These are phyloP conservation scores for Rapana venosa DNA, from an alignment of 2,888 invertebrate genomes.

Conservation along the genomic window DNA sequence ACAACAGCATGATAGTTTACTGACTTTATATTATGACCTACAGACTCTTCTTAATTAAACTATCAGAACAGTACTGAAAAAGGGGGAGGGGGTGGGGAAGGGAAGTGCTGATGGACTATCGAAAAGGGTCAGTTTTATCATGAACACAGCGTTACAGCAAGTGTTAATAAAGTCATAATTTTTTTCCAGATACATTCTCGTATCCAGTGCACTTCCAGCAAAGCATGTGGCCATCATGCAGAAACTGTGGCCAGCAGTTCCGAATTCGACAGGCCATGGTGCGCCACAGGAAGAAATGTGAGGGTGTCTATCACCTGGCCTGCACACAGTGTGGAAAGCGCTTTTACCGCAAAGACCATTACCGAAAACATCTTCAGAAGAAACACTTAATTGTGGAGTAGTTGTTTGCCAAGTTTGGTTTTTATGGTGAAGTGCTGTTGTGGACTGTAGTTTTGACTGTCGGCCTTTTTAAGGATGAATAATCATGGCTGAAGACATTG, in stretches of 20 bases:
- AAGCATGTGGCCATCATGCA: constrained; percentile 15
- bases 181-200: constrained; percentile 13
- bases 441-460: no score
- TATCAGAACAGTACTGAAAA: no score
- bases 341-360: constrained; percentile 47
- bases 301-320: constrained; percentile 42
- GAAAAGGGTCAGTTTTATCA: no score
- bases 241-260: constrained; percentile 43
- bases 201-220: not conserved
- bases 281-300: constrained; percentile 50
- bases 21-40: no score
- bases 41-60: no score
- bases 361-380: constrained; percentile 1
- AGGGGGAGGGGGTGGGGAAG: no score
- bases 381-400: constrained; percentile 5
- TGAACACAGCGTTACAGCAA: not conserved
- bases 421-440: no score
- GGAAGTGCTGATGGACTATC: no score
- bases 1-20: no score
- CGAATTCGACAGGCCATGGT: constrained; percentile 39
- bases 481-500: no score
- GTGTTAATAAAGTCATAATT: not conserved
- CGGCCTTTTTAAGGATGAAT: no score
- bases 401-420: not conserved
- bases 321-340: constrained; percentile 40